Base-by-base conservation (phyloP, 2,113 vertebrate genomes). In the Paralichthys olivaceus region DNA sequence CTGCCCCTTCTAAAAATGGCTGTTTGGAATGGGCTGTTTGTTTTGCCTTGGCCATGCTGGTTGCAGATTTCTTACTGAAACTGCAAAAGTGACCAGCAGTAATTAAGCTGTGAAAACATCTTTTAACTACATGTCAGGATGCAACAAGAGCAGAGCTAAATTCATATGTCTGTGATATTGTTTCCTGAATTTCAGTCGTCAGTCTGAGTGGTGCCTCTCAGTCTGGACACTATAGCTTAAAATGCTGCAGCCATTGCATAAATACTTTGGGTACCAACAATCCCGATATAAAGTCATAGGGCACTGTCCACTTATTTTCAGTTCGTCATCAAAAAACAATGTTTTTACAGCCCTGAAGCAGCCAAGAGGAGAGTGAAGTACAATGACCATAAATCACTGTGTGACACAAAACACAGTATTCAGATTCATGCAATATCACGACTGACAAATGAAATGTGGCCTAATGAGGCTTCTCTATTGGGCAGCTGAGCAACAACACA, bases 321-420 rank as follows among this genome's bases (percentile, higher is more conserved):
- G 64, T 74, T 57, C 80, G 85, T 90, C 85, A 82, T 85, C 84
- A 88, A 84, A 90, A 89, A 69, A 55, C 23, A 75, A 81, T 73
- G 76, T 86, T 91, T 86, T 85, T 61, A 64, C 71, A 51, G 56
- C 51, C 79, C 66, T 69, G 69, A 82, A 83, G 65, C 84, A 81
- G 78, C 85, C 66, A 77, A 85, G 76, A 83, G 85, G 79, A 79
- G 59, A 75, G 76, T 76, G 80, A 73, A 51, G 84, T 85, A 85
- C 86, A 87, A 59, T 87, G 67, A 83, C 73, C 82, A 89, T 92
- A 87, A 92, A 92, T 92, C 90, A 90, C 66, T 1, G 32, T 8
- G 57, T 84, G 85, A 83, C 90, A 85, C 76, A 17, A 22, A 54
- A 54, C 69, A 51, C 59, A 15, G 55, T 75, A 67, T 80, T 82